A percentile compares a stretch with the other conserved stretches of the same genome.
These are phyloP conservation scores for Sakesphorus luctuosus DNA, from an alignment of 2,113 vertebrate genomes.

Conservation along the genomic window DNA sequence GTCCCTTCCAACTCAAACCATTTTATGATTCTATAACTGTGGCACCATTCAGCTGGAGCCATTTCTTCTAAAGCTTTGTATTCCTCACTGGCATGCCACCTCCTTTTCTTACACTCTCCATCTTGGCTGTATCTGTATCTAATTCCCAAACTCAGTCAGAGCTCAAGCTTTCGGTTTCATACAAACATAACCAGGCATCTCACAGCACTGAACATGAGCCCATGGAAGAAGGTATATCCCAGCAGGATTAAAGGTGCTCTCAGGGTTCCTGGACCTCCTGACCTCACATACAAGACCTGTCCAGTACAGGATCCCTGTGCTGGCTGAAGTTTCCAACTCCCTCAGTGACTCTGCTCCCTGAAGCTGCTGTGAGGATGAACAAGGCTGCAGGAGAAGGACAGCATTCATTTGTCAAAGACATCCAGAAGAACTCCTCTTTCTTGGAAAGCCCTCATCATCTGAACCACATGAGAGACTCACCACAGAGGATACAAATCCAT, in stretches of 20 bases:
- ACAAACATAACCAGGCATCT: neutral
- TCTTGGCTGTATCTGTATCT: neutral
- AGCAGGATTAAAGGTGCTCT: neutral
- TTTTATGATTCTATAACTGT: neutral
- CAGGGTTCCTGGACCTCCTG: neutral
- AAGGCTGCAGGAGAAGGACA: neutral
- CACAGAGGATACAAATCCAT: neutral
- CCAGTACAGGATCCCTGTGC: neutral
- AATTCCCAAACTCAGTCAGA: neutral
- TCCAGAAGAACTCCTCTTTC: neutral
- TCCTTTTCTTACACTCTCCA: neutral
- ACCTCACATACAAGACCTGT: neutral
- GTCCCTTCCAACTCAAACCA: neutral
- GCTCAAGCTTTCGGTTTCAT: neutral
- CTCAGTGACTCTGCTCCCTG: accelerated
- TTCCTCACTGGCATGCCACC: neutral
- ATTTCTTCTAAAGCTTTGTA: neutral
- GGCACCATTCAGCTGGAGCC: neutral
- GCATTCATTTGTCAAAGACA: neutral
- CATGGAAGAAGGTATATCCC: neutral
- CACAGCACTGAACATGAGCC: neutral
- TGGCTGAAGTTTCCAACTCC: neutral
- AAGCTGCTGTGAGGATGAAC: neutral
- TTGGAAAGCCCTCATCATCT: neutral
- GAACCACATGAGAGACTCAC: neutral